Base-by-base conservation (phyloP, 1,140 invertebrate genomes). In the Panulirus ornatus region DNA sequence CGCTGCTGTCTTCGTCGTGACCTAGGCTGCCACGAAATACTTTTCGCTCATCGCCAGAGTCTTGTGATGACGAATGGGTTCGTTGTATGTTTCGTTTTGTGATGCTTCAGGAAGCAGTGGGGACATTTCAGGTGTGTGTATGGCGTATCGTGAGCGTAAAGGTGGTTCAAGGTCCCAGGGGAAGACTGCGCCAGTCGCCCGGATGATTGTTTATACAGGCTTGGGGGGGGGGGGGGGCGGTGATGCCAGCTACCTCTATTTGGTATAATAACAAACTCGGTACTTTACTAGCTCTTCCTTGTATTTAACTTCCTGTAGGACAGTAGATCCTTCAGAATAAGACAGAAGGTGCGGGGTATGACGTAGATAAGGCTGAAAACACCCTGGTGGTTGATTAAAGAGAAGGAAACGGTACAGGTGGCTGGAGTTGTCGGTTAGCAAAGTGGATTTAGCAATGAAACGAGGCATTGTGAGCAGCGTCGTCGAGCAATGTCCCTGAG, bases 131-230 rank as follows among this genome's bases (percentile, higher is more conserved):
- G n/a, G 58, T 27, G 58, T 76, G 40, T 34, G 38, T 16, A 14
- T 36, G 11, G n/a, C n/a, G 58, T 30, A 66, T n/a, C 27, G n/a
- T 1, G n/a, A 11, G 58, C 58, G n/a, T 5, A 19, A 47, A 63
- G 58, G 58, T 30, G 5, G 58, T 27, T 16, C 38, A n/a, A 34
- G 73, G 3, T 6, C 73, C 40, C 11, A 22, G n/a, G 36, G 38
- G 36, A 76, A 76, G 73, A 14, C 73, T 5, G 42, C 22, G 36
- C 73, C 73, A 16, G 3, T 40, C 73, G 22, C 73, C 36, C 38
- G 73, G 42, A 76, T 44, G 73, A 76, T 76, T 76, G 73, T 76
- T 76, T 76, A 76, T 76, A 76, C 73, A 76, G 73, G 19, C 73
- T 16, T 2, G 22, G n/a, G 1, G 44, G 6, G n/a, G 38, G 6